Evolutionary conservation across 2,113 vertebrate genomes (phyloP).

Genomic region (human): DNA sequence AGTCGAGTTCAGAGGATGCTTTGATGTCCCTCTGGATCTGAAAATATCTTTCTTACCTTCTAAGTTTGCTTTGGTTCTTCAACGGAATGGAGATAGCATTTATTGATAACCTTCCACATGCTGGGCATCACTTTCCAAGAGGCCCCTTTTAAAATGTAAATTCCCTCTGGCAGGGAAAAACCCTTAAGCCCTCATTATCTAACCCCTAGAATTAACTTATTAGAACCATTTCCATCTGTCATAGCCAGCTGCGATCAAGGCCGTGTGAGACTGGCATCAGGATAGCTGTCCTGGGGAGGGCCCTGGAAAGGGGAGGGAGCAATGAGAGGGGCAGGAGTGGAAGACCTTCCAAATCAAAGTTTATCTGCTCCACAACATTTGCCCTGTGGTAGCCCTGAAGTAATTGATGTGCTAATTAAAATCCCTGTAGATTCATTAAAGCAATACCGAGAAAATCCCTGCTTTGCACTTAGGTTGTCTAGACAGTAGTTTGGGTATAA

Average conservation of each 20-base stretch:
- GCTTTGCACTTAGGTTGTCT: background rate
- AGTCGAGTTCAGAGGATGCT: background rate
- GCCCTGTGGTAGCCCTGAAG: background rate
- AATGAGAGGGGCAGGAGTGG: rapidly evolving
- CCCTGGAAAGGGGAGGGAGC: background rate
- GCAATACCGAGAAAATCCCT: background rate
- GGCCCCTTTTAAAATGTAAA: constrained; percentile 52
- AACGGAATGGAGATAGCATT: background rate
- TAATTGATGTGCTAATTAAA: background rate
- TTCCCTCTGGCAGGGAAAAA: constrained; percentile 44
- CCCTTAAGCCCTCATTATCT: constrained; percentile 28
- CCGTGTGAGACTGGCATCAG: background rate
- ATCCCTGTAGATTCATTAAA: background rate
- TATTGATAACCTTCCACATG: constrained; percentile 7
- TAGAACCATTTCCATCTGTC: constrained; percentile 42
- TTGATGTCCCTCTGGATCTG: background rate
- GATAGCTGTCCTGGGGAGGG: background rate
- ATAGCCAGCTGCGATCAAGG: constrained; percentile 35
- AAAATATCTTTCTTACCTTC: background rate
- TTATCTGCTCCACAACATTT: background rate
- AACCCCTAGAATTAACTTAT: constrained; percentile 53
- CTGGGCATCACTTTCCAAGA: background rate
- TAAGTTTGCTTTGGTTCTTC: constrained; percentile 36
- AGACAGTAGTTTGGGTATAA: background rate
- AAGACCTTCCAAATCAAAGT: background rate